Evolutionary conservation across 1,140 invertebrate genomes (phyloP), one percentile per base, ranked within the genome.

Genomic region (Aphaenogaster rudis): DNA sequence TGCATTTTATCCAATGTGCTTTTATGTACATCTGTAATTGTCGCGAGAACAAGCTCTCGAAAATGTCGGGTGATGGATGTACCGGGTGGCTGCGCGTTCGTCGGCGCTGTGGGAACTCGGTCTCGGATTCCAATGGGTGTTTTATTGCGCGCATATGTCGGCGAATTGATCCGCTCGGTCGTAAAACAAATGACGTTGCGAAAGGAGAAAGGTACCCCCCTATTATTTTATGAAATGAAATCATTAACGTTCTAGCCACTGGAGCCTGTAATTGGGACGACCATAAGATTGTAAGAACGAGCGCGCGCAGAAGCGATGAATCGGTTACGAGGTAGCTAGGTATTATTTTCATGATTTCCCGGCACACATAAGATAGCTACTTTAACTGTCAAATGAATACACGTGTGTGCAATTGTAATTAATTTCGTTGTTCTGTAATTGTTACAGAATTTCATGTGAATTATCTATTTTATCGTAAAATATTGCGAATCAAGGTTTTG

Each of bases 191-290:
- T 81, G 87, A 90, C 79, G 77, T 82, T 81, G 88, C 81, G 72
- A 63, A 88, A 86, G 59, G 88, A 88, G 85, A 90, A 88, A 80
- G 81, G 67, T 67, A 76, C 64, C 48, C 45, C 71, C 21, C 78
- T 74, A 88, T 89, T 90, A 90, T 87, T 89, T 90, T 74, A 87
- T 79, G 52, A 84, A 87, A 89, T 85, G 86, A 88, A 90, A 90
- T 91, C 89, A 86, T 84, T 84, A 84, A 84, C 80, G 80, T 84
- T 59, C 45, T 74, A 84, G 54, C 33, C 64, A 74, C 17, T 74
- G 69, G 42, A 76, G 80, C 69, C 69, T 76, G 69, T 76, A 84
- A 84, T 84, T 74, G 80, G 69, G 80, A 84, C 67, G 80, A 52
- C 69, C 28, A 8, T 82, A 74, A 66, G 48, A 80, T 80, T 50